Evolutionary conservation across 2,888 invertebrate genomes (phyloP).

Genomic region (Ichneumoninae sp.): DNA sequence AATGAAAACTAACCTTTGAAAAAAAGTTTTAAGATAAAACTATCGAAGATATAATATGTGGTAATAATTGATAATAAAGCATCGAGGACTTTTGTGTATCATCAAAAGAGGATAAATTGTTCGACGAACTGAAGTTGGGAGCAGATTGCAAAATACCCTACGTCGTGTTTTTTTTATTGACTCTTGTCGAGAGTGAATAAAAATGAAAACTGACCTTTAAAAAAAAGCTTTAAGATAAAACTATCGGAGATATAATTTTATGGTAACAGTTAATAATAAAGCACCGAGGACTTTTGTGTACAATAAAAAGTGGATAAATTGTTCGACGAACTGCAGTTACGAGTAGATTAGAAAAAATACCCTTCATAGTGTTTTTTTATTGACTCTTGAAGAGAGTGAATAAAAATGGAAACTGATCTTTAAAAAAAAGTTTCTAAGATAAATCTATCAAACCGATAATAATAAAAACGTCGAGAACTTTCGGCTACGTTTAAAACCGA

Average conservation of each 20-base stretch:
- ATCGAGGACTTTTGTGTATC: neutral
- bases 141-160: neutral
- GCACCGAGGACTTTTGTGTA: neutral
- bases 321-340: neutral
- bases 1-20: neutral
- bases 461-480: constrained; percentile 2
- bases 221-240: neutral
- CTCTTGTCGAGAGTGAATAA: no score
- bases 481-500: neutral
- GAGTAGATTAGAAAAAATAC: neutral
- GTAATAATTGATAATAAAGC: neutral
- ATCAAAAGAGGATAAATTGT: neutral
- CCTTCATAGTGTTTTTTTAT: no score
- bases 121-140: neutral
- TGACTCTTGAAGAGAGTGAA: no score
- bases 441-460: neutral
- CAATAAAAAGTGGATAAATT: neutral
- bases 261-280: neutral
- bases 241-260: neutral
- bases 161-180: no score
- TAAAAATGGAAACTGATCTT: neutral
- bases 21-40: neutral
- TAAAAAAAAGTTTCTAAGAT: neutral
- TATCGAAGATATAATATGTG: neutral
- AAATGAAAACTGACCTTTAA: neutral